Conservation (phyloP, 2,113 vertebrate genomes). For the Melanerpes formicivorus region DNA sequence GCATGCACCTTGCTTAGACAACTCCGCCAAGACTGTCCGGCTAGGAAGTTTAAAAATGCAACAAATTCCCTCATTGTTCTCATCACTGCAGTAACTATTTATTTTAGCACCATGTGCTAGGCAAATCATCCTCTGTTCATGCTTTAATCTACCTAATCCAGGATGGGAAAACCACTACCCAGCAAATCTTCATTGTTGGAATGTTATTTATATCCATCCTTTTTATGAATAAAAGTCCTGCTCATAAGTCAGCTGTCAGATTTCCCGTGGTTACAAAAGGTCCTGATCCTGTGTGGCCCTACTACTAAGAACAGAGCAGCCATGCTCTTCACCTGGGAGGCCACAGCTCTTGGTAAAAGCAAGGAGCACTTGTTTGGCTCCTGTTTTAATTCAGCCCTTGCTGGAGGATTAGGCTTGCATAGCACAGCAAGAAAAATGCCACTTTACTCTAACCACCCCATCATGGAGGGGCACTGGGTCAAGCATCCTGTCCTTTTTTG, state of each 20-base stretch:
- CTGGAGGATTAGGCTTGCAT: background rate
- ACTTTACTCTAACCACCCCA: rapidly evolving
- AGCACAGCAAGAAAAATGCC: rapidly evolving
- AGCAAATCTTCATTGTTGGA: background rate
- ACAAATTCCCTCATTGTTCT: background rate
- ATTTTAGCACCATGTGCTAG: background rate
- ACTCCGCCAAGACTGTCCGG: background rate
- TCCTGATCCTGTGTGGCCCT: background rate
- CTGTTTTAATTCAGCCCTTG: background rate
- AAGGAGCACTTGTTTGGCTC: background rate
- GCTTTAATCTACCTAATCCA: background rate
- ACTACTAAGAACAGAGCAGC: background rate
- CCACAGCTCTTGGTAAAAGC: background rate
- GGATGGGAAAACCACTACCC: constrained; percentile 15
- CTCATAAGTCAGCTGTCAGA: background rate
- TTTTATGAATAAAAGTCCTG: background rate
- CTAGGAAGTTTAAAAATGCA: background rate
- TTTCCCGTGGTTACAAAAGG: background rate
- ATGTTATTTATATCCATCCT: background rate
- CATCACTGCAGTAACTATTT: background rate
- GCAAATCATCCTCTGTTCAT: background rate
- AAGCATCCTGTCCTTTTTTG: background rate
- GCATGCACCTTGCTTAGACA: background rate
- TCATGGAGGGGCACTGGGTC: rapidly evolving
- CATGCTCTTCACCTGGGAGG: background rate